A percentile compares a stretch with the other conserved stretches of the same genome.
These are phyloP conservation scores for Sminthurinus signatus DNA, from an alignment of 1,140 invertebrate species.

Conservation along the genomic window DNA sequence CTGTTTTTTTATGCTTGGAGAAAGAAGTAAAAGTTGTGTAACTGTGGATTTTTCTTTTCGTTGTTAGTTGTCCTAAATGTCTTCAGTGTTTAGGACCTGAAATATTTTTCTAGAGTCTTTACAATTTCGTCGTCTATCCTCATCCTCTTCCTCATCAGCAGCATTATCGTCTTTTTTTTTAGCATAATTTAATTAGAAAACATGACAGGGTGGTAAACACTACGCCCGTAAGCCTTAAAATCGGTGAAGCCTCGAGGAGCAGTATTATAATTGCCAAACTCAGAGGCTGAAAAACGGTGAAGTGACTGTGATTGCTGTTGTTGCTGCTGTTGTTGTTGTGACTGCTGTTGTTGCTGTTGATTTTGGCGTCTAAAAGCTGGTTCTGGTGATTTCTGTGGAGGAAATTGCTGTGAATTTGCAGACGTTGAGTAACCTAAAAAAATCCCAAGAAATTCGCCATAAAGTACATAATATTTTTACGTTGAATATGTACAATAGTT, in stretches of 20 bases:
- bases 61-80: too few species aligned
- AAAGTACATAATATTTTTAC: background rate
- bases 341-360: background rate
- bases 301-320: constrained; percentile 14
- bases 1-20: too few species aligned
- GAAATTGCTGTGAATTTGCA: constrained; percentile 15
- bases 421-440: constrained; percentile 24
- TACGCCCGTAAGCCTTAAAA: constrained; percentile 18
- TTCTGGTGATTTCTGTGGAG: constrained; percentile 6
- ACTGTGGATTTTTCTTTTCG: too few species aligned
- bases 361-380: background rate
- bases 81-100: too few species aligned
- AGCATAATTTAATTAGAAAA: too few species aligned
- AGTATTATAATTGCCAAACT: constrained; percentile 40
- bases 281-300: constrained; percentile 7
- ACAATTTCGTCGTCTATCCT: too few species aligned
- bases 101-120: too few species aligned
- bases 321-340: constrained; percentile 8
- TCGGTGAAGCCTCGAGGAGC: constrained; percentile 19
- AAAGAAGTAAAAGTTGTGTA: too few species aligned
- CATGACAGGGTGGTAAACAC: constrained; percentile 35
- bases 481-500: background rate
- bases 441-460: background rate
- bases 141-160: too few species aligned
- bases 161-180: constrained; percentile 16